Evolutionary conservation across 2,797 vertebrate species (phyloP), one percentile per base, ranked within the genome.

Genomic region (Tragelaphus eurycerus): DNA sequence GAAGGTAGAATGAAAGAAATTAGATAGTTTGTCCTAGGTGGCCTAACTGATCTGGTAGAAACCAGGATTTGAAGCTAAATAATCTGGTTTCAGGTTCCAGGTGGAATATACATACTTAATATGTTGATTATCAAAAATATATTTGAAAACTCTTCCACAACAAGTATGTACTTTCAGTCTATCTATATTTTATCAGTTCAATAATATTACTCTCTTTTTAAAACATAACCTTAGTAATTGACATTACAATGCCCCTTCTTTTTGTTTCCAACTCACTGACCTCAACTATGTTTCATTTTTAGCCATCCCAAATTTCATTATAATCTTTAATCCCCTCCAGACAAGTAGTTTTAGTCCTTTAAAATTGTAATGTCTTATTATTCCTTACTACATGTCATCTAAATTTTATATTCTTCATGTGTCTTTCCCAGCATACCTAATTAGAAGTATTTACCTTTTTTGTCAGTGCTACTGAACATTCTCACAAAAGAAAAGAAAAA

Each of bases 401-500:
- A 55, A 93, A 92, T 59, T 93, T 89, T 87, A 60, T 11, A 29
- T 81, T 43, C 48, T 16, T 95, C n/a, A 6, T 17, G 2, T 91
- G 21, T 76, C 54, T 96, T 81, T 88, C 55, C 62, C 38, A 86
- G 89, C 16, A 59, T 29, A 92, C 1, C 27, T 89, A 90, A 78
- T 88, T 57, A 89, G 29, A 76, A 79, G 21, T 79, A 74, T 86
- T 89, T 46, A 27, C 13, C 7, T 31, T 55, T 59, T 79, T 85
- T 55, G 71, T 62, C 62, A 93, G 52, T 83, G 6, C 67, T 89
- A 71, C 7, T 79, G 23, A 91, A 31, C 6, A 59, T 85, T 46
- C 46, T 83, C 55, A 96, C 2, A 88, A 71, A 88, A 93, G 34
- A 60, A 97, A 95, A 84, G 38, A 92, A 96, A 96, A 78, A 52